Conservation (phyloP, 2,113 vertebrate species). For the Spheniscus mendiculus region DNA sequence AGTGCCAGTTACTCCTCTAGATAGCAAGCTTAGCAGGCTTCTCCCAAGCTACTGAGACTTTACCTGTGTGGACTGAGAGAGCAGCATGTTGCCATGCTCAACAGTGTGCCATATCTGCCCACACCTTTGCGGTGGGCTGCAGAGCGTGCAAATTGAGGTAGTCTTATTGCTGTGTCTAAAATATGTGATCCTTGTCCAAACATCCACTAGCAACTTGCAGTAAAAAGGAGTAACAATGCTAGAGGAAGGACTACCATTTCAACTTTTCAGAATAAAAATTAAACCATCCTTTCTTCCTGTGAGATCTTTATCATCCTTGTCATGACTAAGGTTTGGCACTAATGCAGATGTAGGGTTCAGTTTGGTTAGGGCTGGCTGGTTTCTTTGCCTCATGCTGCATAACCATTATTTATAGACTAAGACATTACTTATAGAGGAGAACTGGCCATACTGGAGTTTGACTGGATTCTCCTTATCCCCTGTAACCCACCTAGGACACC, state of each 20-base stretch:
- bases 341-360: neutral
- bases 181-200: neutral
- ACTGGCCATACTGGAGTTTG: neutral
- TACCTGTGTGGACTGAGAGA: neutral
- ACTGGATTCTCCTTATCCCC: neutral
- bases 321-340: neutral
- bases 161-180: neutral
- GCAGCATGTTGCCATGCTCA: neutral
- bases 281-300: neutral
- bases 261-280: neutral
- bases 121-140: rapidly evolving
- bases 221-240: neutral
- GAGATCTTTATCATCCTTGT: neutral
- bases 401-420: neutral
- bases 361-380: neutral
- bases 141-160: neutral
- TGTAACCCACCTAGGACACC: neutral
- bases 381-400: neutral
- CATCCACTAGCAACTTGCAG: neutral
- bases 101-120: rapidly evolving
- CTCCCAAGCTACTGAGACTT: neutral
- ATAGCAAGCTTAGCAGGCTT: neutral
- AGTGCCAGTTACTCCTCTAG: neutral
- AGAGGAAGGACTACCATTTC: neutral
- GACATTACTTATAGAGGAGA: neutral